phyloP scores from a whole-genome alignment of 2,888 invertebrate genomes.

The Epinotia nisella region DNA sequence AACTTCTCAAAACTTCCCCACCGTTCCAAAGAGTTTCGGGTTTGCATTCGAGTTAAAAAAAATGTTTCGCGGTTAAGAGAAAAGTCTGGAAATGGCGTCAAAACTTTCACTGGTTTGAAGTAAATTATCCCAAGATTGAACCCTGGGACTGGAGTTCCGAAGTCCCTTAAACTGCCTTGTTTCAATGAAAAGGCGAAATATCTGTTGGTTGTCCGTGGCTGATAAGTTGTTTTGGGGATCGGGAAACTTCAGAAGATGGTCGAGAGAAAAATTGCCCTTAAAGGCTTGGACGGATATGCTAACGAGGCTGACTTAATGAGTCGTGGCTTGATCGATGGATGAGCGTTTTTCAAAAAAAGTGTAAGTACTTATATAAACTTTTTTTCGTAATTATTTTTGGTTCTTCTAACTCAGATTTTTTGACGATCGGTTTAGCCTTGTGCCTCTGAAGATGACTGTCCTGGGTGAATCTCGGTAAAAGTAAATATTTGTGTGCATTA shows the following conservation, averaged over 20 bases:
- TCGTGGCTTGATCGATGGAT: slow-evolving; percentile 29
- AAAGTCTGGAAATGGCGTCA: slow-evolving; percentile 61
- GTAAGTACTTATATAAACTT: not conserved
- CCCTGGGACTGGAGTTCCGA: slow-evolving; percentile 55
- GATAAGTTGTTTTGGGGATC: not conserved
- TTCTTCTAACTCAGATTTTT: too few relatives aligned
- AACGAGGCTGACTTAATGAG: slow-evolving; percentile 34
- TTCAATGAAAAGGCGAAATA: not conserved
- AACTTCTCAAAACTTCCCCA: slow-evolving; percentile 28
- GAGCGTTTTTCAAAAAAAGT: not conserved
- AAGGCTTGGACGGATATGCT: slow-evolving; percentile 35
- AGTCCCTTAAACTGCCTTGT: slow-evolving; percentile 17
- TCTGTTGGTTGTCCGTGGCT: not conserved
- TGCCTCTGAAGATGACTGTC: too few relatives aligned
- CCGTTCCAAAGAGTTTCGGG: slow-evolving; percentile 27
- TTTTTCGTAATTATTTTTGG: too few relatives aligned
- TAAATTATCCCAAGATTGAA: slow-evolving; percentile 68
- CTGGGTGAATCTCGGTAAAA: too few relatives aligned
- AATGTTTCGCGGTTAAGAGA: slow-evolving; percentile 56
- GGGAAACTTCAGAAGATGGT: slow-evolving; percentile 8
- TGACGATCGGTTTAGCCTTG: too few relatives aligned
- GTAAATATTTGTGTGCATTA: too few relatives aligned
- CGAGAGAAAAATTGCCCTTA: slow-evolving; percentile 31
- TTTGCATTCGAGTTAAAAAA: slow-evolving; percentile 37
- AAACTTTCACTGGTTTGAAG: slow-evolving; percentile 65